Conservation (phyloP, 2,113 vertebrate genomes). For the Callionymus lyra region DNA sequence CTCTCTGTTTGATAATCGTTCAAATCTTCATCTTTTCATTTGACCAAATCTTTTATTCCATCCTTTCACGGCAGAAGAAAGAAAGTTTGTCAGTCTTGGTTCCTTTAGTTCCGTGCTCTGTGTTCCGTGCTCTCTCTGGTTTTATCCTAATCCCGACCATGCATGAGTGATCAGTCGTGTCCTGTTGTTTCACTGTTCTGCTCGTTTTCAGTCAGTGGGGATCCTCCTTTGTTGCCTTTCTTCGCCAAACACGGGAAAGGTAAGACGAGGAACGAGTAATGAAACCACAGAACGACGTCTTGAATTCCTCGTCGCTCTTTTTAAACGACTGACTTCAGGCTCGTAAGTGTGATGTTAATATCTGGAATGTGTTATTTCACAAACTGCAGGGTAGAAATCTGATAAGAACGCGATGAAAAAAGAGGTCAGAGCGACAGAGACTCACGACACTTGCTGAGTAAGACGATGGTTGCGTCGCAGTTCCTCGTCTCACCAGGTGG, state of each 20-base stretch:
- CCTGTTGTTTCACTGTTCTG: slow-evolving; percentile 98
- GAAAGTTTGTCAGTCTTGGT: slow-evolving; percentile 95
- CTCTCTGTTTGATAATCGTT: slow-evolving; percentile 83
- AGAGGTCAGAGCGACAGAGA: too few species aligned
- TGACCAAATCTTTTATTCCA: slow-evolving; percentile 70
- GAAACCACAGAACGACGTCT: slow-evolving; percentile 80
- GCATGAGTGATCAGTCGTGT: slow-evolving; percentile 98
- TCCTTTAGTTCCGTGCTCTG: slow-evolving; percentile 92
- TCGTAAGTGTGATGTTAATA: slow-evolving; percentile 60
- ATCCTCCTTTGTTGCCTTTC: slow-evolving; percentile 93
- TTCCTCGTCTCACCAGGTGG: too few species aligned
- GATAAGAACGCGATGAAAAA: too few species aligned
- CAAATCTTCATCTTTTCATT: slow-evolving; percentile 75
- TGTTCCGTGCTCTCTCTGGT: slow-evolving; percentile 92
- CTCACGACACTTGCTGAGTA: too few species aligned
- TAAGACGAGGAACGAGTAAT: slow-evolving; percentile 84
- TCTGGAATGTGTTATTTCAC: too few species aligned
- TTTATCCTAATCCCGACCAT: slow-evolving; percentile 97
- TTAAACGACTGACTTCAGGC: too few species aligned
- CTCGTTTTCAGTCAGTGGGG: slow-evolving; percentile 93
- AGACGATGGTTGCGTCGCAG: too few species aligned
- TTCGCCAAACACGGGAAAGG: slow-evolving; percentile 91
- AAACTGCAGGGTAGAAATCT: too few species aligned
- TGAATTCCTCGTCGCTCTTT: slow-evolving; percentile 75
- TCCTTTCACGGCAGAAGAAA: slow-evolving; percentile 78